phyloP scores from a whole-genome alignment of 2,797 vertebrate genomes.

The Neosalanx taihuensis region DNA sequence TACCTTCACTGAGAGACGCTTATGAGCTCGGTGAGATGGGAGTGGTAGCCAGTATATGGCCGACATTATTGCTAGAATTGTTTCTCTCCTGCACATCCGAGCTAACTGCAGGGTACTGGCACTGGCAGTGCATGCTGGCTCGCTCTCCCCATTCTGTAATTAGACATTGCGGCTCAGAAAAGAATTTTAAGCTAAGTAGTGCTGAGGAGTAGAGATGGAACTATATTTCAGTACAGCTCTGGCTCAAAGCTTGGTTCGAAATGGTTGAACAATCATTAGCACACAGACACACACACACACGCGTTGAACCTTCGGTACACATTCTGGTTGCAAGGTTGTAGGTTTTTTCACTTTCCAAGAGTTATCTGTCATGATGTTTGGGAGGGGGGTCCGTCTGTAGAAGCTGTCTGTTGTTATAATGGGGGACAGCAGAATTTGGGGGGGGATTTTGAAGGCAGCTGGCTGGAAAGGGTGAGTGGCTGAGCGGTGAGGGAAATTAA shows the following conservation, averaged over 20 bases:
- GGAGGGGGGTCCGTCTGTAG: slow-evolving; percentile 2
- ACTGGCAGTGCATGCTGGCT: neutral
- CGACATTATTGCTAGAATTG: neutral
- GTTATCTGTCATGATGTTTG: slow-evolving; percentile 32
- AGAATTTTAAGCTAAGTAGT: slow-evolving; percentile 9
- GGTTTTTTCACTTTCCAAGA: slow-evolving; percentile 20
- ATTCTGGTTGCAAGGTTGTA: slow-evolving; percentile 44
- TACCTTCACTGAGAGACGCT: slow-evolving; percentile 8
- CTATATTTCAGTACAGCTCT: slow-evolving; percentile 15
- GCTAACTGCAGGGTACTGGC: neutral
- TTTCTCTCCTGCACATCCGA: neutral
- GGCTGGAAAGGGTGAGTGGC: neutral
- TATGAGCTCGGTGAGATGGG: slow-evolving; percentile 10
- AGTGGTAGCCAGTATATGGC: neutral
- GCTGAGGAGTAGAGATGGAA: slow-evolving; percentile 13
- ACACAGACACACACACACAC: neutral
- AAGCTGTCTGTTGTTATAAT: slow-evolving; percentile 15
- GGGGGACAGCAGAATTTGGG: slow-evolving; percentile 21
- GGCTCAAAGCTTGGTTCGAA: too few species aligned
- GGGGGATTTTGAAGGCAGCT: neutral
- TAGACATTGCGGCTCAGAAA: slow-evolving; percentile 23
- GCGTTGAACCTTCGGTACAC: neutral
- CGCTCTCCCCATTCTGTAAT: neutral
- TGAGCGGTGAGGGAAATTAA: too few species aligned
- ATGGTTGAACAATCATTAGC: too few species aligned